phyloP scores from a whole-genome alignment of 2,797 vertebrate genomes.

The Thaleichthys pacificus region DNA sequence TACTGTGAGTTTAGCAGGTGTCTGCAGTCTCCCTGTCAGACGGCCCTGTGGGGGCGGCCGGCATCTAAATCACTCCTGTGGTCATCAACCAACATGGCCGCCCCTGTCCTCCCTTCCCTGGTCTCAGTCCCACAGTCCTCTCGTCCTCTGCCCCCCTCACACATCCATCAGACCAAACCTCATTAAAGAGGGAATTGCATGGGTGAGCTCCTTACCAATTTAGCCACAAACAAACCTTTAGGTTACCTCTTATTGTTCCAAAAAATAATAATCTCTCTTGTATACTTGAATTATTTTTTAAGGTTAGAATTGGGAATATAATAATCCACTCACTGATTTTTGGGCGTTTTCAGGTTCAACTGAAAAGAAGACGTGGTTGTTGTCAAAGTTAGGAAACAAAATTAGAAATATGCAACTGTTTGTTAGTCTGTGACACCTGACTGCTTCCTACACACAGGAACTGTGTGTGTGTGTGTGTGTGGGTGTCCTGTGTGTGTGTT shows the following conservation, averaged over 20 bases:
- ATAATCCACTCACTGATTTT: not conserved
- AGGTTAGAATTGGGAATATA: not conserved
- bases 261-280: constrained; percentile 39
- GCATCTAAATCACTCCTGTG: constrained; percentile 65
- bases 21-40: constrained; percentile 59
- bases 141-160: constrained; percentile 66
- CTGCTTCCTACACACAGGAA: not conserved
- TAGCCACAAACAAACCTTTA: constrained; percentile 30
- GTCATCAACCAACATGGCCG: constrained; percentile 67
- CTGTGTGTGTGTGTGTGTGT: no score
- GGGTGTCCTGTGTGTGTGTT: no score
- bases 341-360: not conserved
- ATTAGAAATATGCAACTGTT: not conserved
- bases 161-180: constrained; percentile 80
- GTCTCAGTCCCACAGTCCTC: constrained; percentile 76
- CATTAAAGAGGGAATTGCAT: constrained; percentile 70
- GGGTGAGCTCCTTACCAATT: constrained; percentile 66
- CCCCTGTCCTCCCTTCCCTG: constrained; percentile 68
- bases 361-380: not conserved
- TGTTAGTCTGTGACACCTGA: not conserved
- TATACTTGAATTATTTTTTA: constrained; percentile 28
- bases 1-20: constrained; percentile 64
- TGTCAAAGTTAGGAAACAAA: not conserved
- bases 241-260: constrained; percentile 55
- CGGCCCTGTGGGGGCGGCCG: constrained; percentile 56